Conservation (phyloP, 1,140 invertebrate genomes). For the Sarcophaga peregrina region DNA sequence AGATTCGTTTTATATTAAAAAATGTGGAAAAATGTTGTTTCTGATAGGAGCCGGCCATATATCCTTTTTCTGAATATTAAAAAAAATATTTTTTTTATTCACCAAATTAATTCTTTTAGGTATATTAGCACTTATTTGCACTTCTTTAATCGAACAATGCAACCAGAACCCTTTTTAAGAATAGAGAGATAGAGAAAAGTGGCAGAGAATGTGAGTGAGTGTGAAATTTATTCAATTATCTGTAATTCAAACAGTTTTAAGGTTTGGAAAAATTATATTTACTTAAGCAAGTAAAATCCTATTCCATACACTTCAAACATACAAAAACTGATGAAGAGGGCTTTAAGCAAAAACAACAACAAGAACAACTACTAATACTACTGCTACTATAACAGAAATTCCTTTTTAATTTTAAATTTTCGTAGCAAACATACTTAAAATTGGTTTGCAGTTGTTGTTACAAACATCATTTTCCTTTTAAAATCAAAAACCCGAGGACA, state of each 20-base stretch:
- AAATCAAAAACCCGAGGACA: neutral
- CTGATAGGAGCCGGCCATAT: neutral
- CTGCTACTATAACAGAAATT: too few species aligned
- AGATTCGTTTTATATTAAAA: too few species aligned
- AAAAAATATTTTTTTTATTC: too few species aligned
- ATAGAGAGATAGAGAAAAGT: too few species aligned
- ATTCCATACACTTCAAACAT: neutral
- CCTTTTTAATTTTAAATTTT: neutral
- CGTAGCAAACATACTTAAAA: neutral
- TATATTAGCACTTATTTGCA: too few species aligned
- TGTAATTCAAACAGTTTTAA: neutral
- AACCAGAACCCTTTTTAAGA: too few species aligned
- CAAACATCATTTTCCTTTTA: conserved; percentile 10
- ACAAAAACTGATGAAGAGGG: neutral
- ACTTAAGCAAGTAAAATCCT: neutral
- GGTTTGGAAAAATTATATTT: neutral
- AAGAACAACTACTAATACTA: too few species aligned
- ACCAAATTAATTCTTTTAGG: too few species aligned
- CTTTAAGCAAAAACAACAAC: too few species aligned
- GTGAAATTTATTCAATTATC: conserved; percentile 11
- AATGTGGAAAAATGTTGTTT: neutral
- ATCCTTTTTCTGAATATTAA: neutral
- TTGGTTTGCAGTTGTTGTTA: neutral
- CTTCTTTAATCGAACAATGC: too few species aligned
- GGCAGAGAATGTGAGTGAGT: neutral